Evolutionary conservation across 2,888 invertebrate genomes (phyloP).

Genomic region (Lochmaea crataegi): DNA sequence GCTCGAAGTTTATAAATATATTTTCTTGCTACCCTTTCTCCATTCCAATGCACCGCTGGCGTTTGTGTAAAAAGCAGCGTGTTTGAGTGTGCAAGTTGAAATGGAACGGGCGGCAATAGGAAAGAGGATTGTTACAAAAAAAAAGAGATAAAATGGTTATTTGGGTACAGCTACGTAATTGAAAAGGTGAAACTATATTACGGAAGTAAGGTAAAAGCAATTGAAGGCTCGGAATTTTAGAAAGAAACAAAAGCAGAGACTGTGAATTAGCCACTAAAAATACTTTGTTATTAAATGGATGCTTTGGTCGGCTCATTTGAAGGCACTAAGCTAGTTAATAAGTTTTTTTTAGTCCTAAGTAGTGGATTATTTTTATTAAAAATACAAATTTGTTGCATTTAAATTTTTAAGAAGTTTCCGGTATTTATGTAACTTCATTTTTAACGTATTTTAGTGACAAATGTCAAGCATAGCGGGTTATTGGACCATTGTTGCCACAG

Average conservation of each 20-base stretch:
- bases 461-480: too few relatives aligned
- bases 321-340: neutral
- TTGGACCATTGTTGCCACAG: too few relatives aligned
- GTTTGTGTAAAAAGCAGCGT: neutral
- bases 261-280: neutral
- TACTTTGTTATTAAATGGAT: neutral
- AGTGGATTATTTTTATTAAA: too few relatives aligned
- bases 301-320: neutral
- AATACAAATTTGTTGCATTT: too few relatives aligned
- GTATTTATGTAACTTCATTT: too few relatives aligned
- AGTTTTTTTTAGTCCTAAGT: neutral
- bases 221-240: slow-evolving; percentile 1
- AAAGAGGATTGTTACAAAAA: slow-evolving; percentile 16
- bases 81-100: slow-evolving; percentile 5
- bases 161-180: slow-evolving; percentile 21
- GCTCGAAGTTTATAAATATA: too few relatives aligned
- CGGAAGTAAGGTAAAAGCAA: slow-evolving; percentile 18
- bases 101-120: slow-evolving; percentile 6
- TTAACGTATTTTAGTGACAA: too few relatives aligned
- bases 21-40: neutral
- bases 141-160: slow-evolving; percentile 17
- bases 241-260: slow-evolving; percentile 3
- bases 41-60: neutral
- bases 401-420: too few relatives aligned
- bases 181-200: slow-evolving; percentile 23